phyloP scores from a whole-genome alignment of 2,113 vertebrate genomes.

The Motacilla alba region DNA sequence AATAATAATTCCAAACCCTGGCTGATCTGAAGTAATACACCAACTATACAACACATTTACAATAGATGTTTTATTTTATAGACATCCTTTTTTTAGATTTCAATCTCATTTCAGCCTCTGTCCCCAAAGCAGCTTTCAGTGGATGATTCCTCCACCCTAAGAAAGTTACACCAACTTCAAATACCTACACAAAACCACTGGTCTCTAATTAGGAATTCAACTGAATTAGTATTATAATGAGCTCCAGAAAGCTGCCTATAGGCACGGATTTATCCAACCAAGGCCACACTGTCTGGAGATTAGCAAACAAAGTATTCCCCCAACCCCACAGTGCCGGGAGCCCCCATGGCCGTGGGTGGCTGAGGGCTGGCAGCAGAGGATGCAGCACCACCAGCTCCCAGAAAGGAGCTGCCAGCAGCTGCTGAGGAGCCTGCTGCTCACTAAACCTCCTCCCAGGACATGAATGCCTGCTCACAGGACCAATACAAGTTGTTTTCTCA shows the following conservation, averaged over 20 bases:
- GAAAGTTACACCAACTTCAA: neutral
- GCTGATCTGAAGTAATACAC: neutral
- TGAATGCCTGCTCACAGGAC: fast-evolving
- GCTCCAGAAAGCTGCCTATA: constrained; percentile 12
- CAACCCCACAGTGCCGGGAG: fast-evolving
- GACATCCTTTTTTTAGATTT: neutral
- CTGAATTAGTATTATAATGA: constrained; percentile 37
- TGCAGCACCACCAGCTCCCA: fast-evolving
- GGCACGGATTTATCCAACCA: constrained; percentile 37
- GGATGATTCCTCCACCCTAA: neutral
- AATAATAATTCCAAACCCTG: neutral
- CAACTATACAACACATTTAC: neutral
- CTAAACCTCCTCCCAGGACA: neutral
- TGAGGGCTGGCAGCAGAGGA: neutral
- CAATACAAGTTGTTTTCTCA: neutral
- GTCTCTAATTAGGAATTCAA: constrained; percentile 35
- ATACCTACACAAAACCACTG: neutral
- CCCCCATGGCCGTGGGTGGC: fast-evolving
- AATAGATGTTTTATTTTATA: neutral
- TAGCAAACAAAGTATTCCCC: neutral
- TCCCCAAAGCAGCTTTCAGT: neutral
- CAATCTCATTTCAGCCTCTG: neutral
- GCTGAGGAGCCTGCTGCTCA: neutral
- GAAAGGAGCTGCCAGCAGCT: neutral
- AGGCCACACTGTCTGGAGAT: neutral